A percentile compares a stretch with the other conserved stretches of the same genome.
These are phyloP conservation scores for Eufriesea mexicana DNA, from an alignment of 1,140 invertebrate genomes.

Conservation along the genomic window DNA sequence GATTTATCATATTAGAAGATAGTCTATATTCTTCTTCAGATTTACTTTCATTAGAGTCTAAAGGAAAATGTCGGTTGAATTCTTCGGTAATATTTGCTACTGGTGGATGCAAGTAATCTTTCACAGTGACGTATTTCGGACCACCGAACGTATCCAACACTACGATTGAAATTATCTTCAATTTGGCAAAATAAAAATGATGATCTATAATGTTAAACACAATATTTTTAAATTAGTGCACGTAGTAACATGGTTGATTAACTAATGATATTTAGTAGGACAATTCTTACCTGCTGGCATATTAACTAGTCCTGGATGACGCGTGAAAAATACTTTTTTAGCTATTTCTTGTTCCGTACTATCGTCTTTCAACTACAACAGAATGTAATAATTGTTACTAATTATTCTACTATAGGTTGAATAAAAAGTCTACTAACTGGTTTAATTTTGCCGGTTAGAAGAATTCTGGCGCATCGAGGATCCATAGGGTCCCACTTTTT, in stretches of 20 bases:
- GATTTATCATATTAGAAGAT: constrained; percentile 13
- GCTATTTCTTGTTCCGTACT: constrained; percentile 83
- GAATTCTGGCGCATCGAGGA: constrained; percentile 89
- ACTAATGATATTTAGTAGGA: background rate
- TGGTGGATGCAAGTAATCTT: constrained; percentile 83
- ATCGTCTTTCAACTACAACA: constrained; percentile 83
- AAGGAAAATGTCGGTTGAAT: constrained; percentile 14
- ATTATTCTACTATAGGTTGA: background rate
- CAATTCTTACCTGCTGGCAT: constrained; percentile 83
- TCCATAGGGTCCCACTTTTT: constrained; percentile 89
- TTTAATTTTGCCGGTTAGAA: constrained; percentile 86
- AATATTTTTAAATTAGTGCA: background rate
- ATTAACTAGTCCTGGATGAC: constrained; percentile 86
- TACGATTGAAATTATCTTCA: constrained; percentile 87
- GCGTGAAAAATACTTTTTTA: constrained; percentile 84
- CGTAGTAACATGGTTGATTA: background rate
- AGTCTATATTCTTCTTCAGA: background rate
- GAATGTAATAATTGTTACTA: background rate
- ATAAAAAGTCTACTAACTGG: constrained; percentile 71
- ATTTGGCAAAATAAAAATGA: constrained; percentile 88
- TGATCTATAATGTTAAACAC: constrained; percentile 84
- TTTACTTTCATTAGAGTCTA: background rate
- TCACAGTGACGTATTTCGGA: constrained; percentile 84
- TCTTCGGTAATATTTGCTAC: constrained; percentile 24
- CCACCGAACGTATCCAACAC: constrained; percentile 90